phyloP scores from a whole-genome alignment of 2,797 vertebrate species.

The Delichon dasypus region DNA sequence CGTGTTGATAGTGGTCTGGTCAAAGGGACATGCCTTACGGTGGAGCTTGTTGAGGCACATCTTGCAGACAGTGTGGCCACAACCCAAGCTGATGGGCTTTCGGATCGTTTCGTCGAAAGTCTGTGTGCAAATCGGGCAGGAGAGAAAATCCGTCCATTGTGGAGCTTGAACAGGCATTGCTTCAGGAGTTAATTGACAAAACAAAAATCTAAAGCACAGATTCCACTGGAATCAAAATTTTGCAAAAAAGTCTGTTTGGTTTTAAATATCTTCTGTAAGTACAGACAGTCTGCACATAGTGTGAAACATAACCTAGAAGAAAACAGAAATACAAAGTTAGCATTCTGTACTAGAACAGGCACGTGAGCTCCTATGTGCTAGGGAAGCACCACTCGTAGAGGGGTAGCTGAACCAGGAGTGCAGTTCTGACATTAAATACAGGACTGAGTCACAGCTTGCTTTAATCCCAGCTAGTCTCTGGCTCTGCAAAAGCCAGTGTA shows the following conservation, averaged over 20 bases:
- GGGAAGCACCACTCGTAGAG: background rate
- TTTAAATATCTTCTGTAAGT: slow-evolving; percentile 86
- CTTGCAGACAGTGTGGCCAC: slow-evolving; percentile 99
- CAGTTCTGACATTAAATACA: background rate
- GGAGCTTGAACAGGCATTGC: slow-evolving; percentile 99
- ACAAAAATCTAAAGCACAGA: slow-evolving; percentile 87
- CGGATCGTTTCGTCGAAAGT: slow-evolving; percentile 98
- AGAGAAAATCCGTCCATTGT: slow-evolving; percentile 99
- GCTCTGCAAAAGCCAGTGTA: background rate
- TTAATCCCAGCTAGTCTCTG: background rate
- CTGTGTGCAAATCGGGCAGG: slow-evolving; percentile 99
- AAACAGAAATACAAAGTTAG: slow-evolving; percentile 41
- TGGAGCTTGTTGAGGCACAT: slow-evolving; percentile 99
- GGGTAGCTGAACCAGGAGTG: background rate
- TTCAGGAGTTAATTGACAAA: slow-evolving; percentile 77
- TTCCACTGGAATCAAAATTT: slow-evolving; percentile 99
- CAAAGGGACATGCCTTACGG: slow-evolving; percentile 98
- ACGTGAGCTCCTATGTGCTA: background rate
- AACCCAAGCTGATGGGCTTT: slow-evolving; percentile 97
- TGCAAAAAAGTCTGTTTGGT: slow-evolving; percentile 75
- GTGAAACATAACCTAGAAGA: slow-evolving; percentile 85
- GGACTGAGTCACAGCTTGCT: background rate
- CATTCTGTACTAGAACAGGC: background rate
- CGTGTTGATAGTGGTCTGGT: slow-evolving; percentile 99
- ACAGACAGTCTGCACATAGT: slow-evolving; percentile 87